A percentile compares a stretch with the other conserved stretches of the same genome.
Conservation (phyloP, 1,140 invertebrate genomes). For the Calephelis nemesis region DNA sequence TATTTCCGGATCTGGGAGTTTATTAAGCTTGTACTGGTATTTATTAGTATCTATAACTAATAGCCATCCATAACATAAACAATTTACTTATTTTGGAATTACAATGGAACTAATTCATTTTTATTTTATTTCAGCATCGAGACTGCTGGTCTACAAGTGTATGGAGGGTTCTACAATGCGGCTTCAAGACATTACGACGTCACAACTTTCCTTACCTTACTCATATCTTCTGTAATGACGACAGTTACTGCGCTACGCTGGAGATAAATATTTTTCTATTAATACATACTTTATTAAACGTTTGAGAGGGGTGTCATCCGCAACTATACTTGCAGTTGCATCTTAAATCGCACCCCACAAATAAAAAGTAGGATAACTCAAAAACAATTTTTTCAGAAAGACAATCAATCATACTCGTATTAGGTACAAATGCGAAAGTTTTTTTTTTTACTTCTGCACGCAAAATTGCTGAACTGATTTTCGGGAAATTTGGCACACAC, state of each 20-base stretch:
- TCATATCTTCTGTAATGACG: conserved; percentile 53
- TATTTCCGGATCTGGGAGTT: too few species aligned
- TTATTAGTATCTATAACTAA: too few species aligned
- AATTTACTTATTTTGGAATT: not conserved
- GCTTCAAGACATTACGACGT: conserved; percentile 50
- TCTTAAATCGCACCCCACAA: too few species aligned
- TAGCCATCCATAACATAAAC: too few species aligned
- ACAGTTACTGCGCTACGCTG: conserved; percentile 47
- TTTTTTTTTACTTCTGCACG: too few species aligned
- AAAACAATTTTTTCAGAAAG: too few species aligned
- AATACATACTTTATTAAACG: not conserved
- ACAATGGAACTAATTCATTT: not conserved
- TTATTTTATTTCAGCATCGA: conserved; percentile 83
- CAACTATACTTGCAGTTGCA: not conserved
- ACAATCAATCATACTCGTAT: too few species aligned
- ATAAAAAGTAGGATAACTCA: too few species aligned
- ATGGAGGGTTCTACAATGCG: conserved; percentile 88
- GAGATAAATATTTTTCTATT: conserved; percentile 33
- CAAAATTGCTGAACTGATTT: too few species aligned
- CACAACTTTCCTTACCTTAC: conserved; percentile 54
- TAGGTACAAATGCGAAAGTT: too few species aligned
- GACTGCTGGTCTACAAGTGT: conserved; percentile 90
- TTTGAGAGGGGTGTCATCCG: not conserved
- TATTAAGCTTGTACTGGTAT: too few species aligned
- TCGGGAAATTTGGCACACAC: too few species aligned